Conservation (phyloP, 1,140 invertebrate genomes). For the Spodoptera frugiperda region DNA sequence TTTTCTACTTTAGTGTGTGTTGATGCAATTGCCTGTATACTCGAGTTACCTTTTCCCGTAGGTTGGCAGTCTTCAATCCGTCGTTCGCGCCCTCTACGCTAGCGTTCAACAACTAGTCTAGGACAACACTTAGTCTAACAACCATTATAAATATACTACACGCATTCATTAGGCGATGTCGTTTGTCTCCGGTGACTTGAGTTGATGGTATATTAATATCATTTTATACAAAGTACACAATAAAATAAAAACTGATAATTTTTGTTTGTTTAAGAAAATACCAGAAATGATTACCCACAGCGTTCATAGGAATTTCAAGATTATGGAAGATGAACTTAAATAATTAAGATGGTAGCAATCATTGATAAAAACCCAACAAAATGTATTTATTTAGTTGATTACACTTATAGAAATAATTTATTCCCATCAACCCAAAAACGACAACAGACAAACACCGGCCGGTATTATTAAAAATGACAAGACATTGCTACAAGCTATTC, state of each 20-base stretch:
- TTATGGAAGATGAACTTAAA: too few relatives aligned
- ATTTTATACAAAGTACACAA: background rate
- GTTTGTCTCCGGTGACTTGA: background rate
- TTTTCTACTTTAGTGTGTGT: background rate
- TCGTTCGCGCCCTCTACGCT: constrained; percentile 35
- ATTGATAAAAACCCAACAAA: too few relatives aligned
- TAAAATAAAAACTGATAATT: too few relatives aligned
- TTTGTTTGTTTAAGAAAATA: too few relatives aligned
- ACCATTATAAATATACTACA: constrained; percentile 33
- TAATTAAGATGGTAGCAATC: too few relatives aligned
- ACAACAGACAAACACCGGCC: constrained; percentile 2
- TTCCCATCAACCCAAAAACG: constrained; percentile 2
- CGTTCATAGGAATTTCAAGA: too few relatives aligned
- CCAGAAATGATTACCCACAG: too few relatives aligned
- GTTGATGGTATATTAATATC: background rate
- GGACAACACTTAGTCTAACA: constrained; percentile 42
- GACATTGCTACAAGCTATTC: constrained; percentile 9
- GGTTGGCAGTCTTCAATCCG: constrained; percentile 41
- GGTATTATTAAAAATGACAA: constrained; percentile 4
- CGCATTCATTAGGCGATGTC: constrained; percentile 17
- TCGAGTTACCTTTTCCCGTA: constrained; percentile 19
- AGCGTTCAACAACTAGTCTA: constrained; percentile 46
- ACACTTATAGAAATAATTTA: background rate
- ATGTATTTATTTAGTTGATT: background rate
- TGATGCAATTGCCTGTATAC: constrained; percentile 17